phyloP scores from a whole-genome alignment of 2,888 invertebrate species.

The Ormyrus rosae region DNA sequence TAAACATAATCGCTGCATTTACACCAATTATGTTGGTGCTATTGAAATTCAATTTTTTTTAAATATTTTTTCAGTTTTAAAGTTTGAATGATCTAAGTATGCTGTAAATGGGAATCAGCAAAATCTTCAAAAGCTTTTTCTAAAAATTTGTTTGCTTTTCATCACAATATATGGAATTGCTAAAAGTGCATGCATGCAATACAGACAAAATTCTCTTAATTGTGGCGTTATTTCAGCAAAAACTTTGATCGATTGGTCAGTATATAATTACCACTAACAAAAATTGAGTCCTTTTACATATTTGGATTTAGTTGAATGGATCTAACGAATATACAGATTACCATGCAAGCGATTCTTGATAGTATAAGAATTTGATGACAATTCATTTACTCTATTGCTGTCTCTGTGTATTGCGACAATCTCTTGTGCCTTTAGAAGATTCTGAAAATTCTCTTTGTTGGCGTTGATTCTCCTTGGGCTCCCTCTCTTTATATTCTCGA shows the following conservation, averaged over 20 bases:
- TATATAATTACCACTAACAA: constrained; percentile 48
- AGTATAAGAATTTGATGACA: constrained; percentile 46
- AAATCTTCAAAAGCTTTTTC: constrained; percentile 29
- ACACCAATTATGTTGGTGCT: constrained; percentile 12
- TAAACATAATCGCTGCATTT: constrained; percentile 47
- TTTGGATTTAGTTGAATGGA: constrained; percentile 43
- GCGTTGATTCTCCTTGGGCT: constrained; percentile 61
- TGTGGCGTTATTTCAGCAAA: constrained; percentile 13
- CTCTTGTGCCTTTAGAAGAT: constrained; percentile 60
- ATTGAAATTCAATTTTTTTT: constrained; percentile 20
- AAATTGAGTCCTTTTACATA: constrained; percentile 45
- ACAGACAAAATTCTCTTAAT: constrained; percentile 40
- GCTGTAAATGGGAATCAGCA: constrained; percentile 31
- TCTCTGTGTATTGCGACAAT: constrained; percentile 53
- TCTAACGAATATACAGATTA: constrained; percentile 56
- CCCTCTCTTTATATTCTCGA: constrained; percentile 63
- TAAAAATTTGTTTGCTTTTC: constrained; percentile 29
- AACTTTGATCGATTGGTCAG: constrained; percentile 43
- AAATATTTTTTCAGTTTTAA: constrained; percentile 23
- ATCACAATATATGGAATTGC: constrained; percentile 44
- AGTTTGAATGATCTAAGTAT: constrained; percentile 20
- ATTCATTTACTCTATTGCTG: constrained; percentile 45
- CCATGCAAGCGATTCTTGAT: constrained; percentile 54
- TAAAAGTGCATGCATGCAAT: constrained; percentile 51
- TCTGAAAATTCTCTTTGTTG: constrained; percentile 60